A percentile compares a stretch with the other conserved stretches of the same genome.
Conservation (phyloP, 2,113 vertebrate genomes). For the Grammomys dolichurus region DNA sequence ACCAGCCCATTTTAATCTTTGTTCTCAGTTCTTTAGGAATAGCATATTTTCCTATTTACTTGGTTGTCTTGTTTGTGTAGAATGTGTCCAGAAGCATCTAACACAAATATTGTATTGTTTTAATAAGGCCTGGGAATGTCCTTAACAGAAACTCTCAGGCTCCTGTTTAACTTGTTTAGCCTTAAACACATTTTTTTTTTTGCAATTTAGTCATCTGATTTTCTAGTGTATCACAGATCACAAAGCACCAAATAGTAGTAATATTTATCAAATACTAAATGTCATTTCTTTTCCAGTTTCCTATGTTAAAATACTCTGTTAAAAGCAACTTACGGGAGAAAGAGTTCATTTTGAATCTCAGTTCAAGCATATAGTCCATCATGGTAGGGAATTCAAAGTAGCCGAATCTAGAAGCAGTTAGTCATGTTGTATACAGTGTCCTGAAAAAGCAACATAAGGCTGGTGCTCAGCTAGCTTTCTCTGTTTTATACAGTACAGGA, state of each 20-base stretch:
- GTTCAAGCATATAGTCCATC: not conserved
- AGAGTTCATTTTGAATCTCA: not conserved
- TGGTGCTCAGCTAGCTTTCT: not conserved
- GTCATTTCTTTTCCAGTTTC: not conserved
- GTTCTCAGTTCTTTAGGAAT: not conserved
- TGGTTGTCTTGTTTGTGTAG: not conserved
- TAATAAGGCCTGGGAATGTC: not conserved
- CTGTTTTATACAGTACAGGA: not conserved
- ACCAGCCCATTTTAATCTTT: not conserved
- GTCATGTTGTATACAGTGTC: not conserved
- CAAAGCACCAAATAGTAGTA: not conserved
- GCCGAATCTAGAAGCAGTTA: not conserved
- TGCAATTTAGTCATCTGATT: conserved; percentile 40
- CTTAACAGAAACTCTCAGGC: not conserved
- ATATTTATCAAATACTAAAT: not conserved
- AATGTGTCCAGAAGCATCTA: not conserved
- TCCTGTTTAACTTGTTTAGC: not conserved
- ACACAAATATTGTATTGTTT: not conserved
- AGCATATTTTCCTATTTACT: conserved; percentile 1
- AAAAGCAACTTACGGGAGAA: not conserved
- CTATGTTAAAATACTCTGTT: not conserved
- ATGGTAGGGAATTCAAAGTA: not conserved
- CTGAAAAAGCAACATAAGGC: not conserved
- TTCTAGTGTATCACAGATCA: conserved; percentile 22
- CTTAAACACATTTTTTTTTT: conserved; percentile 25